phyloP scores from a whole-genome alignment of 2,113 vertebrate species.

The Apteryx owenii region DNA sequence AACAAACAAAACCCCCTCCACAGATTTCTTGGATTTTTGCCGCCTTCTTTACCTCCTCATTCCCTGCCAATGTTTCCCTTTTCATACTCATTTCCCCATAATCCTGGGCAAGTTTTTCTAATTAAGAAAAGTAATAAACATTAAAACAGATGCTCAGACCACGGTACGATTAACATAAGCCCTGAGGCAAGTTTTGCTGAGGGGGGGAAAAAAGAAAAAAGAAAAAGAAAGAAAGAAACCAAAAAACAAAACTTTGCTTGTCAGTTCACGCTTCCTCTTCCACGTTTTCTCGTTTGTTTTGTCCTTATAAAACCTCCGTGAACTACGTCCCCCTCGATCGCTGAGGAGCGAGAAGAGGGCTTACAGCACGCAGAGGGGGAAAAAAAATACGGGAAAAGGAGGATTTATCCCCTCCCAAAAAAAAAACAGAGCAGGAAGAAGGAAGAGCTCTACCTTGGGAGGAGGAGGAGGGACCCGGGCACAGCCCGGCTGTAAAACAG shows the following conservation, averaged over 20 bases:
- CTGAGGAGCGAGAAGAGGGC: background rate
- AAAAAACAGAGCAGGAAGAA: background rate
- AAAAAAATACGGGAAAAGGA: rapidly evolving
- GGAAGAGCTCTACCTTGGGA: background rate
- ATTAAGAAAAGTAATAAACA: conserved; percentile 49
- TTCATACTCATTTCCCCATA: conserved; percentile 9
- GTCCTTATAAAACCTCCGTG: background rate
- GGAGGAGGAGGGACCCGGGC: background rate
- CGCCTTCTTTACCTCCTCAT: conserved; percentile 16
- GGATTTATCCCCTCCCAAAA: background rate
- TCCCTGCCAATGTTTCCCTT: conserved; percentile 6
- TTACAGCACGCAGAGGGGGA: background rate
- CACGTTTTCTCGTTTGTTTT: background rate
- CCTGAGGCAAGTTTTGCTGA: conserved; percentile 52
- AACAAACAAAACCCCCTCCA: background rate
- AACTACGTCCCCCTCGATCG: background rate
- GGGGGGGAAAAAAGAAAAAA: rapidly evolving
- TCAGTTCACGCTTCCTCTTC: conserved; percentile 18
- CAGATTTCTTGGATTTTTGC: background rate
- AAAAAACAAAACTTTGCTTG: background rate
- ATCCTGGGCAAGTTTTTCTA: conserved; percentile 40
- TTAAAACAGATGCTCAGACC: conserved; percentile 45
- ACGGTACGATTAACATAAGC: conserved; percentile 44
- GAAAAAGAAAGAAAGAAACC: background rate
- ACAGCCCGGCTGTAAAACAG: conserved; percentile 25